Conservation (phyloP, 1,140 invertebrate genomes). For the Leptinotarsa texana region DNA sequence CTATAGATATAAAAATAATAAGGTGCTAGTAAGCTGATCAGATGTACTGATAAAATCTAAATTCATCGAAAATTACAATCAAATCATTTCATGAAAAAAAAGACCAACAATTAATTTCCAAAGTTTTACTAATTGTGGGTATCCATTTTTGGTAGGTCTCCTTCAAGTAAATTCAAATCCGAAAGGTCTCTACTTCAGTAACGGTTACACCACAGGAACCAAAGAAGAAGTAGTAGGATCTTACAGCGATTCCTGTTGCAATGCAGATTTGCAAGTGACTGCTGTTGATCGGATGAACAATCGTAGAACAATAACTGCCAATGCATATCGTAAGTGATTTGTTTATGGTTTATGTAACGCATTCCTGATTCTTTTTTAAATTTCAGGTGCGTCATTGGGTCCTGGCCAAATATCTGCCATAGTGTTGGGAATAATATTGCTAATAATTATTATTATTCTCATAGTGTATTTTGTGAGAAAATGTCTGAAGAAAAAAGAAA, state of each 20-base stretch:
- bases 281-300: conserved; percentile 57
- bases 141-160: conserved; percentile 50
- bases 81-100: too few species aligned
- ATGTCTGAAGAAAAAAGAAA: conserved; percentile 41
- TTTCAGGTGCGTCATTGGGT: conserved; percentile 45
- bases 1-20: too few species aligned
- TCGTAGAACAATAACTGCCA: conserved; percentile 47
- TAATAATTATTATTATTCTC: conserved; percentile 53
- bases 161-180: conserved; percentile 55
- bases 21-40: too few species aligned
- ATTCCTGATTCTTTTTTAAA: conserved; percentile 21
- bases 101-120: too few species aligned
- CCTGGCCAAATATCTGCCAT: conserved; percentile 59
- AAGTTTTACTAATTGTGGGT: too few species aligned
- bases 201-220: conserved; percentile 57
- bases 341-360: conserved; percentile 16
- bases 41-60: too few species aligned
- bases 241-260: conserved; percentile 60
- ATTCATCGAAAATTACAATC: too few species aligned
- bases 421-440: conserved; percentile 55
- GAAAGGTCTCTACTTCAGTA: conserved; percentile 53
- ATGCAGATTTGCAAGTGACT: conserved; percentile 55
- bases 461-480: conserved; percentile 49
- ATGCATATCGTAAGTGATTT: conserved; percentile 57
- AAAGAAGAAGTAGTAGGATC: conserved; percentile 56